A percentile compares a stretch with the other conserved stretches of the same genome.
Conservation (phyloP, 2,888 invertebrate genomes). For the Pheosia gnoma region DNA sequence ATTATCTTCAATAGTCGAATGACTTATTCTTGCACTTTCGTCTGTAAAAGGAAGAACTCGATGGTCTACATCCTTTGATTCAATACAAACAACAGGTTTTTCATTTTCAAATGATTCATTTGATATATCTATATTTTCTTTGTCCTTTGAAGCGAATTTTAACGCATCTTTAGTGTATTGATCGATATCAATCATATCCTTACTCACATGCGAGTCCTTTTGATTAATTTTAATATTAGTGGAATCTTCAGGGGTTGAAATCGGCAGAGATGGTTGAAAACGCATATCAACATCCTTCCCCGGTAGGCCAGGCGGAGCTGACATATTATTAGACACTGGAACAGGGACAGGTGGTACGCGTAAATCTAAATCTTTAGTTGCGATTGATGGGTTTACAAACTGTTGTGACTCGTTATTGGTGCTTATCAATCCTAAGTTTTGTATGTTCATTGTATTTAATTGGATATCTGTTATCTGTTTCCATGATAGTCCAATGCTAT, state of each 20-base stretch:
- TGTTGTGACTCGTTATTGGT: conserved; percentile 55
- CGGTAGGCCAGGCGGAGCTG: conserved; percentile 61
- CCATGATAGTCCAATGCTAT: conserved; percentile 84
- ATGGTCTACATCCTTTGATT: conserved; percentile 78
- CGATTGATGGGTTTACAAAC: conserved; percentile 49
- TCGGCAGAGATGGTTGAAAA: conserved; percentile 60
- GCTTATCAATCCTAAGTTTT: conserved; percentile 80
- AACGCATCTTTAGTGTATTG: conserved; percentile 82
- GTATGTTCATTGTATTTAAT: conserved; percentile 84
- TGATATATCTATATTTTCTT: conserved; percentile 75
- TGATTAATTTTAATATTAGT: conserved; percentile 37
- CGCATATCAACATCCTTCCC: conserved; percentile 81
- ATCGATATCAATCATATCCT: conserved; percentile 79
- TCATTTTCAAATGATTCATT: conserved; percentile 68
- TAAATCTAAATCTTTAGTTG: conserved; percentile 75
- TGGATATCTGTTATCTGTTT: conserved; percentile 86
- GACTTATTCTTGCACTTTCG: conserved; percentile 53
- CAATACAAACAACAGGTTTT: conserved; percentile 53
- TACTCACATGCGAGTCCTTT: conserved; percentile 56
- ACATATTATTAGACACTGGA: conserved; percentile 51
- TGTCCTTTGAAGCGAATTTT: conserved; percentile 78
- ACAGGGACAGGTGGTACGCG: conserved; percentile 67
- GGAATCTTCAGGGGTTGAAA: conserved; percentile 48
- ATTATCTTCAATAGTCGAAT: conserved; percentile 46
- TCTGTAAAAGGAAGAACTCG: conserved; percentile 75